Evolutionary conservation across 2,888 invertebrate genomes (phyloP), one percentile per base, ranked within the genome.

Genomic region (Elysia crispata): DNA sequence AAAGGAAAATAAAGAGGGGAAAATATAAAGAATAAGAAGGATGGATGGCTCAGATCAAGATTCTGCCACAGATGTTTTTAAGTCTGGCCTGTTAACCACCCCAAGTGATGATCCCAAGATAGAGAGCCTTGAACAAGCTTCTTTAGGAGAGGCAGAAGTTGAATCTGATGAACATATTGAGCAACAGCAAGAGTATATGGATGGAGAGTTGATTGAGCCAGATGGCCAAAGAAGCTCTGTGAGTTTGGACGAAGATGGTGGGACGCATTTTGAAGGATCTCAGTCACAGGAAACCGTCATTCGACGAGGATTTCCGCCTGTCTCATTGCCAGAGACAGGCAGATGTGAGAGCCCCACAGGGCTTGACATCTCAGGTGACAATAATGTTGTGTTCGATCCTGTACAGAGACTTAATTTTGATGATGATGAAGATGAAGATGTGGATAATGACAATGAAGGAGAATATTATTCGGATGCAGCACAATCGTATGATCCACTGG

Each of bases 351-450:
- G 54, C n/a, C 70, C 62, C 20, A 69, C 72, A 25, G 50, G 31
- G 18, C 73, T 81, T 0, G 70, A 70, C 64, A 62, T 64, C 11
- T 74, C 66, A 1, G 79, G 83, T 41, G 80, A 81, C 20, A 81
- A 57, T 64, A 78, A 82, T 28, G 73, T 81, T 0, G 50, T 82
- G n/a, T 85, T 85, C 64, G 78, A 82, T 28, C 85, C 85, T 15
- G 77, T 77, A 3, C 78, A 82, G 70, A 76, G 80, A 33, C 73
- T 84, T 31, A 79, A 83, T 73, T 83, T 83, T 79, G 82, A 84
- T 66, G 81, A 81, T 15, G 81, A 79, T 28, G 81, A 73, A 1
- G 83, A 81, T 30, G 79, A 81, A 23, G 77, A 82, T 33, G 62
- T 77, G 54, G 81, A 78, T 13, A 66, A 76, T 60, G 66, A 72